Conservation (phyloP, 2,113 vertebrate genomes). For the Leiothrix lutea region DNA sequence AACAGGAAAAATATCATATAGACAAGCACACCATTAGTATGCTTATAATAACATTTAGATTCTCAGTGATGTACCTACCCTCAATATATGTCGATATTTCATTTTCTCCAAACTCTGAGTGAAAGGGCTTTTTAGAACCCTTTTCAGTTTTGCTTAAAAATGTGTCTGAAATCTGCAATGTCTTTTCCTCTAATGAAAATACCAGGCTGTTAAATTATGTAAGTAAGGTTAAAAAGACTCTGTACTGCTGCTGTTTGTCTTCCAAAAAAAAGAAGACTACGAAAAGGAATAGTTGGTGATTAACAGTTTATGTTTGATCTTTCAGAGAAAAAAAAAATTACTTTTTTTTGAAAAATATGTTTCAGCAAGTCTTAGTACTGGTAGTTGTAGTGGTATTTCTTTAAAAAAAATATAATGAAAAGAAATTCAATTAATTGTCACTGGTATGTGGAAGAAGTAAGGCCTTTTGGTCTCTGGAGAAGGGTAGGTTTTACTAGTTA, state of each 20-base stretch:
- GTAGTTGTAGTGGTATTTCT: background rate
- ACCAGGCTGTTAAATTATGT: background rate
- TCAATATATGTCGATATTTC: background rate
- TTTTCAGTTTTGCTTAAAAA: background rate
- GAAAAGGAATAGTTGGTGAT: background rate
- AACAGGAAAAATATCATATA: background rate
- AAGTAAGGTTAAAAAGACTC: background rate
- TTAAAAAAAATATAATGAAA: background rate
- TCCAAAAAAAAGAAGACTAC: background rate
- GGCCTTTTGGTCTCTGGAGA: background rate
- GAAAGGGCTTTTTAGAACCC: background rate
- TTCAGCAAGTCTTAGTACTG: background rate
- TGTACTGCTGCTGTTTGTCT: background rate
- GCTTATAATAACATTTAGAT: background rate
- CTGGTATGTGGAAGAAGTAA: background rate
- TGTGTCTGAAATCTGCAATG: background rate
- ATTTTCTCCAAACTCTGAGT: background rate
- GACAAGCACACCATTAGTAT: background rate
- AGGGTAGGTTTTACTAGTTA: background rate
- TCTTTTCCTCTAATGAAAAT: background rate
- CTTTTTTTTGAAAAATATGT: background rate
- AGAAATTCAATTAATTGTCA: background rate
- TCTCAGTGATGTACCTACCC: background rate
- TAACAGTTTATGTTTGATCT: background rate
- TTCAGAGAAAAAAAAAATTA: background rate